A percentile compares a stretch with the other conserved stretches of the same genome.
Evolutionary conservation across 2,888 invertebrate species (phyloP).

Genomic region (Tricholauxania praeusta): DNA sequence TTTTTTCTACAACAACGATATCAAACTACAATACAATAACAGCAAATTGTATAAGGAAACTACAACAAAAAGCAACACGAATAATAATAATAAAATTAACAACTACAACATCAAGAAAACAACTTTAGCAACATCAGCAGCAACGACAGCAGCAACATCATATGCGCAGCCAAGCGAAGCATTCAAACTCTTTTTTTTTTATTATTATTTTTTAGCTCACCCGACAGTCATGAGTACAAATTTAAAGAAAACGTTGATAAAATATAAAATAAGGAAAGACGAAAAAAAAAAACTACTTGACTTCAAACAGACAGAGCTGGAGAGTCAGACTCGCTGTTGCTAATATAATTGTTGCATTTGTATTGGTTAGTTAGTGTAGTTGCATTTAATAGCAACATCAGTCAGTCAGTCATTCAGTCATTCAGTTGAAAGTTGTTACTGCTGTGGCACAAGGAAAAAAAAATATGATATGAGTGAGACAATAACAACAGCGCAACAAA

Average conservation of each 20-base stretch:
- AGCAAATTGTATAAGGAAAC: background rate
- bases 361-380: background rate
- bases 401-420: constrained; percentile 12
- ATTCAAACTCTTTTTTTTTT: background rate
- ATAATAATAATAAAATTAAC: constrained; percentile 19
- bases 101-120: constrained; percentile 48
- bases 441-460: background rate
- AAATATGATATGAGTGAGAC: background rate
- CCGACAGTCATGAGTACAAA: too few relatives aligned
- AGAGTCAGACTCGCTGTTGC: background rate
- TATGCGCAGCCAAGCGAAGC: constrained; percentile 29
- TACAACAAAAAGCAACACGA: constrained; percentile 31
- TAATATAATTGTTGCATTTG: constrained; percentile 11
- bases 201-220: too few relatives aligned
- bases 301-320: constrained; percentile 15
- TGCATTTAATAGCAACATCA: constrained; percentile 22
- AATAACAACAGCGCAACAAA: background rate
- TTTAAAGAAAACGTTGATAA: too few relatives aligned
- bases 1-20: constrained; percentile 35
- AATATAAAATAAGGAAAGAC: too few relatives aligned
- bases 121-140: constrained; percentile 35
- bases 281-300: background rate
- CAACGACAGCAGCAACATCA: constrained; percentile 43
- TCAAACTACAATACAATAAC: constrained; percentile 3
- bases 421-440: constrained; percentile 12